These are phyloP conservation scores for Agrotis exclamationis DNA, from an alignment of 2,888 invertebrate genomes.

Conservation along the genomic window DNA sequence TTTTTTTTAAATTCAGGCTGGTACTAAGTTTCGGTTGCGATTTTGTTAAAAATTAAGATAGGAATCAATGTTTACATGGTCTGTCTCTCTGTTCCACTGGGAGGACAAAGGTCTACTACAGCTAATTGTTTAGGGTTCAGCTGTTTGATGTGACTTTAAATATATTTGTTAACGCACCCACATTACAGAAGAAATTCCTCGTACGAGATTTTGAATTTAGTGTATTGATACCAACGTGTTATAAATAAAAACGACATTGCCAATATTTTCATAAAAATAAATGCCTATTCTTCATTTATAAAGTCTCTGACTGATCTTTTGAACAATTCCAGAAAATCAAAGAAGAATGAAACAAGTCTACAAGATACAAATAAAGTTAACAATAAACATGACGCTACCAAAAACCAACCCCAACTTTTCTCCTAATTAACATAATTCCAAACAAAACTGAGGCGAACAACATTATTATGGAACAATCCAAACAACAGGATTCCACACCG, in stretches of 20 bases:
- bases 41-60: too few relatives aligned
- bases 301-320: not conserved
- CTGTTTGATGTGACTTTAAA: too few relatives aligned
- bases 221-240: too few relatives aligned
- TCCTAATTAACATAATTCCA: not conserved
- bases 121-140: too few relatives aligned
- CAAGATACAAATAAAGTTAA: constrained; percentile 5
- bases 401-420: not conserved
- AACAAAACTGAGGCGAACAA: constrained; percentile 5
- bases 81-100: too few relatives aligned
- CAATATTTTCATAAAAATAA: too few relatives aligned
- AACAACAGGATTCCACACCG: not conserved
- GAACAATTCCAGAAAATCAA: not conserved
- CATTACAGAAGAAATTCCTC: too few relatives aligned
- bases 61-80: too few relatives aligned
- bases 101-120: too few relatives aligned
- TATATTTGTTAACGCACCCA: too few relatives aligned
- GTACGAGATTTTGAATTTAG: too few relatives aligned
- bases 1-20: not conserved
- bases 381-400: not conserved
- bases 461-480: not conserved
- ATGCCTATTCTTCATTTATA: not conserved
- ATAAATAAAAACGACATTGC: too few relatives aligned
- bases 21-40: not conserved
- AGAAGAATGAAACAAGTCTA: not conserved